phyloP scores from a whole-genome alignment of 1,140 invertebrate species.

The Drosophila nasuta region DNA sequence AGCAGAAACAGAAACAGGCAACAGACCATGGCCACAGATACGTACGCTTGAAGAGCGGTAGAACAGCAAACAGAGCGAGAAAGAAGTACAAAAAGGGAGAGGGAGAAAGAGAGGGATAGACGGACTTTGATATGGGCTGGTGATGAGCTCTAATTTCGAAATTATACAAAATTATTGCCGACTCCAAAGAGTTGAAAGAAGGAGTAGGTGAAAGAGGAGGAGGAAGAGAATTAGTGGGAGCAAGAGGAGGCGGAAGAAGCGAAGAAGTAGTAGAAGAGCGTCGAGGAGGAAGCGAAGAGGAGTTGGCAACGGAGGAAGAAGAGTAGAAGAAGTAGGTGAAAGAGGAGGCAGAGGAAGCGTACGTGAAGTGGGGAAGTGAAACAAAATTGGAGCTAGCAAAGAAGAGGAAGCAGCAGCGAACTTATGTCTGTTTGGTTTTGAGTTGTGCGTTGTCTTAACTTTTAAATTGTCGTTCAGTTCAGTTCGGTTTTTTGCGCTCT shows the following conservation, averaged over 20 bases:
- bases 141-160: slow-evolving; percentile 82
- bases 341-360: neutral
- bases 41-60: slow-evolving; percentile 3
- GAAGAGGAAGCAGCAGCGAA: neutral
- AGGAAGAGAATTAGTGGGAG: neutral
- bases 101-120: slow-evolving; percentile 4
- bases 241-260: neutral
- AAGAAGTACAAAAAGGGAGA: slow-evolving; percentile 6
- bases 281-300: neutral
- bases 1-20: slow-evolving; percentile 14
- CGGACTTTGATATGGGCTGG: slow-evolving; percentile 69
- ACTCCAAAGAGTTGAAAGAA: neutral
- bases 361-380: neutral
- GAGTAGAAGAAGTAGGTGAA: neutral
- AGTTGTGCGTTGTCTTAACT: too few species aligned
- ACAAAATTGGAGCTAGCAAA: slow-evolving; percentile 12
- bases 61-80: slow-evolving; percentile 2
- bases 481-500: slow-evolving; percentile 18
- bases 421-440: slow-evolving; percentile 26
- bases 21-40: slow-evolving; percentile 33
- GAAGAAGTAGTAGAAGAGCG: neutral
- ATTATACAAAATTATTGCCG: slow-evolving; percentile 78
- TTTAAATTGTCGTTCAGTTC: slow-evolving; percentile 20
- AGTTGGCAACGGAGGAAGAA: too few species aligned
- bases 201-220: neutral